Evolutionary conservation across 1,140 invertebrate genomes (phyloP).

Genomic region (Phenacoccus solenopsis): DNA sequence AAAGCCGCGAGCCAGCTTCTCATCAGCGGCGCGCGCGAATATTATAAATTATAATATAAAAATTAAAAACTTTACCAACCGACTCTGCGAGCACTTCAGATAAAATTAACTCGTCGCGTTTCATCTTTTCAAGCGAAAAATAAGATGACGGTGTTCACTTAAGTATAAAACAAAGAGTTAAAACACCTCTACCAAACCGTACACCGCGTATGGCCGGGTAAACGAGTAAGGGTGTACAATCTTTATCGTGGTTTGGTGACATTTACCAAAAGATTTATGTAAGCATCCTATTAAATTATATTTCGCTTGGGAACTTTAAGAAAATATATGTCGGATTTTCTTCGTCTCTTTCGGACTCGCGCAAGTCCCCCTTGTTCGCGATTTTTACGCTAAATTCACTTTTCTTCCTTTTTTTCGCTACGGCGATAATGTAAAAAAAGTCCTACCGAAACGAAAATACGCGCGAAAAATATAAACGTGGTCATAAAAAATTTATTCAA

Average conservation of each 20-base stretch:
- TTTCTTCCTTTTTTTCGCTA: neutral
- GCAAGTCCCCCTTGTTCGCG: neutral
- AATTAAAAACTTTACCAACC: too few species aligned
- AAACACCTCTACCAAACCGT: neutral
- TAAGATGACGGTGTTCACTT: neutral
- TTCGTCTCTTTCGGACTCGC: neutral
- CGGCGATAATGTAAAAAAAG: neutral
- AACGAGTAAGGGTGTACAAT: neutral
- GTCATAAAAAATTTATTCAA: neutral
- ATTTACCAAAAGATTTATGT: constrained; percentile 3
- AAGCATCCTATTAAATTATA: constrained; percentile 3
- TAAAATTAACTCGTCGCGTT: neutral
- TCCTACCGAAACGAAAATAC: neutral
- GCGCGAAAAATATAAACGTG: neutral
- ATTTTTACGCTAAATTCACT: too few species aligned
- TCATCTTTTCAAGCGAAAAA: neutral
- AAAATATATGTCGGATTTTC: neutral
- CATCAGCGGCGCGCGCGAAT: too few species aligned
- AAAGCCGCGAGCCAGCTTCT: too few species aligned
- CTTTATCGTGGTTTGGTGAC: constrained; percentile 1
- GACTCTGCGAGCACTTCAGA: too few species aligned
- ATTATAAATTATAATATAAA: too few species aligned
- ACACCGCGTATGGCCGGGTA: too few species aligned
- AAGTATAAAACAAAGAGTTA: constrained; percentile 3
- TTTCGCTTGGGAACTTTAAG: neutral